Evolutionary conservation across 2,797 vertebrate species (phyloP), one percentile per base, ranked within the genome.

Genomic region (Chaetophractus vellerosus): DNA sequence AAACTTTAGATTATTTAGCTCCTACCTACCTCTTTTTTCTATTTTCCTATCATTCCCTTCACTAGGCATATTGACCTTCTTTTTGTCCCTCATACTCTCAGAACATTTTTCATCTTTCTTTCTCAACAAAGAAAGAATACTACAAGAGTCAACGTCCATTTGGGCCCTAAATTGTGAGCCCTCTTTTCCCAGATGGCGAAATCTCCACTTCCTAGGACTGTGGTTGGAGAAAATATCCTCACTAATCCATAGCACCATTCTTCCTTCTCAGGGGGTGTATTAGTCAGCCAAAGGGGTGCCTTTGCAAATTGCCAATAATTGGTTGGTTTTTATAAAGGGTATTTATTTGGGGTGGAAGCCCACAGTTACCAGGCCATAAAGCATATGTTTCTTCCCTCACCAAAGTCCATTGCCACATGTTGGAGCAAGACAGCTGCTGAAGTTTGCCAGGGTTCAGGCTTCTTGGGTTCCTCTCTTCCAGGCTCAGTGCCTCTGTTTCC

Each of bases 11-110:
- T 48, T 4, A 71, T 64, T 31, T 52, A 55, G 48, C 41, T 64
- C n/a, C 57, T 66, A 31, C 4, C 12, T 83, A 1, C 3, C 69
- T 48, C 11, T n/a, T 93, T 52, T 64, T 75, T 83, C 79, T 61
- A 41, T 38, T 78, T 66, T 31, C 2, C 28, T 12, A 9, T 79
- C 59, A 57, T 66, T 91, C 23, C 79, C 1, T 21, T 91, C n/a
- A 88, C 33, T 11, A 59, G 55, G 33, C 5, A 61, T 9, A 31
- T 18, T 88, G 61, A 19, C 90, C n/a, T 68, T 48, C 31, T 26
- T 75, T 94, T n/a, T 79, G 28, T 61, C 93, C 52, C 57, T 83
- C 14, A 83, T 33, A 78, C 18, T 68, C 15, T 52, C 36, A 74
- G 36, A 76, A 33, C 63, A 55, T 61, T 74, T 81, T 84, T 83